A percentile compares a stretch with the other conserved stretches of the same genome.
Evolutionary conservation across 1,140 invertebrate genomes (phyloP).

Genomic region (Parapsyche elsis): DNA sequence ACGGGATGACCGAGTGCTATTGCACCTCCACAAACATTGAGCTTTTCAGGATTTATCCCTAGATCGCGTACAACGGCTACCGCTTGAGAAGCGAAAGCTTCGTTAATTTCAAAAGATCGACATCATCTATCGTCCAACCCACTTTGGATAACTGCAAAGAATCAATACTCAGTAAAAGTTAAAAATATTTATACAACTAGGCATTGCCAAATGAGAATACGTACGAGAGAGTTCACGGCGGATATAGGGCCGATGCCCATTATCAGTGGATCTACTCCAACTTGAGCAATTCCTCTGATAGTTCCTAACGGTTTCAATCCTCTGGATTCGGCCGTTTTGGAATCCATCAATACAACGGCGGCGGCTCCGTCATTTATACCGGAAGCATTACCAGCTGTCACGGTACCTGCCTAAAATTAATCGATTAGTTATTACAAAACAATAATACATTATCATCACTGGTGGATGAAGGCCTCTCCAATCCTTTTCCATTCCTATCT

Average conservation of each 20-base stretch:
- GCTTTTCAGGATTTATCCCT: conserved; percentile 75
- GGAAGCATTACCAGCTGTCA: conserved; percentile 84
- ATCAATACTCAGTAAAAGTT: not conserved
- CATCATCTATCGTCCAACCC: conserved; percentile 82
- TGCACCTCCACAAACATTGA: conserved; percentile 87
- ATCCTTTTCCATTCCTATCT: too few species aligned
- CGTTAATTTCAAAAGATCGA: conserved; percentile 91
- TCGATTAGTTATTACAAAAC: not conserved
- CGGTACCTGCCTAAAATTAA: conserved; percentile 69
- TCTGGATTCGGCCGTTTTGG: conserved; percentile 66
- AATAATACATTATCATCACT: too few species aligned
- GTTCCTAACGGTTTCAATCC: conserved; percentile 69
- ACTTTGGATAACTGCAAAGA: conserved; percentile 75
- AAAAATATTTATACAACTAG: not conserved
- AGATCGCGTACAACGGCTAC: conserved; percentile 76
- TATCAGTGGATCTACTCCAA: conserved; percentile 76
- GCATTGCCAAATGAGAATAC: conserved; percentile 56
- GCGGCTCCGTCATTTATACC: conserved; percentile 91
- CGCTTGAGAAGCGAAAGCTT: conserved; percentile 85
- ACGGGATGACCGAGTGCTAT: conserved; percentile 93
- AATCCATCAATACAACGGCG: conserved; percentile 77
- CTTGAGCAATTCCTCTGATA: conserved; percentile 75
- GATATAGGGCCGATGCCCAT: conserved; percentile 85
- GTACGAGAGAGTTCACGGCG: conserved; percentile 75
- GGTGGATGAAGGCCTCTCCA: too few species aligned